Base-by-base conservation (phyloP, 2,113 vertebrate genomes). In the Acanthochromis polyacanthus region DNA sequence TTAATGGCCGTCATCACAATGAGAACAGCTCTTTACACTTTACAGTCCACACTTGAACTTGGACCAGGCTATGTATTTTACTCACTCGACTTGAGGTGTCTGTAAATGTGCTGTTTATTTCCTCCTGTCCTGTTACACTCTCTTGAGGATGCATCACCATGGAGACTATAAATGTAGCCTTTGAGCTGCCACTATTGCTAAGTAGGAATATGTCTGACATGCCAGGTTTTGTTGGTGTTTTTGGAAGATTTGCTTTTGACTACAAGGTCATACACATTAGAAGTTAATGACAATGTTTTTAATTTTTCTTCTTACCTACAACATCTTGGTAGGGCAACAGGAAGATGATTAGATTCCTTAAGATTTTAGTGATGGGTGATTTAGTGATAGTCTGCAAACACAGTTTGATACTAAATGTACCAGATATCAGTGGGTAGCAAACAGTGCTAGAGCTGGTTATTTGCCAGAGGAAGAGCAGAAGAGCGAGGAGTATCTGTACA, bases 1-100 rank as follows among this genome's bases (percentile, higher is more conserved):
- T 52, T 75, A 71, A 75, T 68, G 71, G 66, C 63, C 14, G 5
- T 36, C 57, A 55, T 65, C 68, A 12, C 67, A 11, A 5, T 70
- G 63, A 80, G 38, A 69, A 10, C 50, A 70, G 61, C 43, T 62
- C 20, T 52, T 67, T 38, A 63, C 20, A 57, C 61, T 36, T 75
- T 17, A 52, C 62, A 66, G 23, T 36, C 25, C 43, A 71, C 36
- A 64, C 55, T 52, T 62, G 32, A 68, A 43, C 58, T 30, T 58
- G 38, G n/a, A 20, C 19, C 16, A 45, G 25, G 38, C 50, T 38
- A 9, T 53, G 72, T 45, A 56, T 69, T 79, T 66, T 19, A 51
- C 59, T 28, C 20, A 22, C 67, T 70, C 38, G 30, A 3, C 52
- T n/a, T 32, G 23, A 64, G 19, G 5, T 73, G 50, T 55, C 50